Conservation (phyloP, 2,888 invertebrate species). For the Belgica antarctica region DNA sequence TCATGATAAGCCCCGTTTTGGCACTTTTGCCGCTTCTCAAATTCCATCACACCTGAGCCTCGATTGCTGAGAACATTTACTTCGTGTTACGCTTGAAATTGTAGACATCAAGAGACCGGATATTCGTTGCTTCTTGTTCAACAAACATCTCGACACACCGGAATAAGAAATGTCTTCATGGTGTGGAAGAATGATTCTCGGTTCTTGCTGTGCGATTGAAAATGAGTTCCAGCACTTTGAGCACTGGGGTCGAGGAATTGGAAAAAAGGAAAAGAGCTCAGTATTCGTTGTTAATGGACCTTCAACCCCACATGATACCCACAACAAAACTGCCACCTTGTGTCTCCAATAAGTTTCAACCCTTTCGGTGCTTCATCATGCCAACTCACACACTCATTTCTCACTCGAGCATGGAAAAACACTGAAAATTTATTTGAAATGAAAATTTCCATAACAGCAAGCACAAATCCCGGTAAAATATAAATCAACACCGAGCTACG, state of each 20-base stretch:
- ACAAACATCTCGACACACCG: background rate
- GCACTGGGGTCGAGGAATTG: conserved; percentile 30
- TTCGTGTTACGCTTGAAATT: conserved; percentile 4
- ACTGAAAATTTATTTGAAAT: background rate
- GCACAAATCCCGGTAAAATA: background rate
- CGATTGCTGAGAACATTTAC: background rate
- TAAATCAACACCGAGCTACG: background rate
- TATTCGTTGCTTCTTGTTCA: background rate
- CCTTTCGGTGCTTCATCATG: no score
- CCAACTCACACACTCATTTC: no score
- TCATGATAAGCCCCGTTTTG: no score
- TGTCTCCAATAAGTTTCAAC: no score
- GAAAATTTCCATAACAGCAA: background rate
- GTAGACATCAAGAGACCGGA: background rate
- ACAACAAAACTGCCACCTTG: no score
- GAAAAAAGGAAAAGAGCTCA: background rate
- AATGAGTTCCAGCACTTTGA: conserved; percentile 28
- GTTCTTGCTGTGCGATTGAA: background rate
- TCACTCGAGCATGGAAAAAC: background rate
- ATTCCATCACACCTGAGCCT: conserved; percentile 31
- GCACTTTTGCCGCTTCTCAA: conserved; percentile 21
- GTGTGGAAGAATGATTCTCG: conserved; percentile 32
- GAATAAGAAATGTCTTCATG: conserved; percentile 34
- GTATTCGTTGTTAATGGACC: no score
- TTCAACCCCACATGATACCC: background rate